Conservation (phyloP, 2,113 vertebrate species). For the Furnarius figulus region DNA sequence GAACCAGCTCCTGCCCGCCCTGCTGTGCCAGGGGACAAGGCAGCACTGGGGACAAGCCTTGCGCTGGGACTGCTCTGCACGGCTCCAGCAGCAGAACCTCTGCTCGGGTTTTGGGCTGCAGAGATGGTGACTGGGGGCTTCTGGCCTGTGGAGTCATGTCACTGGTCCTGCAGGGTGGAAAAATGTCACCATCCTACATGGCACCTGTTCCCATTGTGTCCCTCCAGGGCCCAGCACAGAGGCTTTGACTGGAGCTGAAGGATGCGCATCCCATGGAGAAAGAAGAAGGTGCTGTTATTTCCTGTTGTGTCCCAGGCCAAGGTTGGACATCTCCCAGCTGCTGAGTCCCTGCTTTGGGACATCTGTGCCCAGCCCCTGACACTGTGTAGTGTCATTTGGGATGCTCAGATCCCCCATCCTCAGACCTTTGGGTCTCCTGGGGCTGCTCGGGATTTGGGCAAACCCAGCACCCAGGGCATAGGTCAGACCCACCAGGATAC, state of each 20-base stretch:
- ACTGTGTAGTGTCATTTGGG: background rate
- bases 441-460: accelerated
- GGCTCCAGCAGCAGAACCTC: background rate
- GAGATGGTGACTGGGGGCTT: accelerated
- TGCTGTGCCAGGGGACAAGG: background rate
- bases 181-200: background rate
- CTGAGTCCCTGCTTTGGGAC: background rate
- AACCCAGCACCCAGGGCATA: background rate
- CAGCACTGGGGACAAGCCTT: background rate
- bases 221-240: accelerated
- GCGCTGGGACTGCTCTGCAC: accelerated
- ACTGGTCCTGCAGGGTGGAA: background rate
- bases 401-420: accelerated
- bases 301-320: background rate
- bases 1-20: background rate
- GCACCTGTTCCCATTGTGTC: accelerated
- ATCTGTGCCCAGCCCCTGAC: accelerated
- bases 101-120: background rate
- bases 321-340: accelerated
- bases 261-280: accelerated
- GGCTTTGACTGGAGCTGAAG: accelerated
- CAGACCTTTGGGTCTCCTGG: background rate
- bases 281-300: background rate
- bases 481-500: accelerated
- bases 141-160: background rate